phyloP scores from a whole-genome alignment of 1,140 invertebrate genomes.

The Radopholus similis region DNA sequence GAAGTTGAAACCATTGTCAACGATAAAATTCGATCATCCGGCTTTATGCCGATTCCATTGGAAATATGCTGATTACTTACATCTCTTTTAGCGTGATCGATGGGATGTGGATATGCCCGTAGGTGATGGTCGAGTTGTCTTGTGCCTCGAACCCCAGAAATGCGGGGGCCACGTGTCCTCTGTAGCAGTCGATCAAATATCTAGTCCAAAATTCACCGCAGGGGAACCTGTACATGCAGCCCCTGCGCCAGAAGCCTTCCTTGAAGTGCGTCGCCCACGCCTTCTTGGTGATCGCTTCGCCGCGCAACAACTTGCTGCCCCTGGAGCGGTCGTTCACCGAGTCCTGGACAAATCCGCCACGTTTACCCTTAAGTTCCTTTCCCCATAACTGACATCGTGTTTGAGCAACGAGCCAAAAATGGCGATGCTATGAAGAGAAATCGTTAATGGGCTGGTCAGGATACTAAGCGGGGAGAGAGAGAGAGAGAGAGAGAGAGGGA shows the following conservation, averaged over 20 bases:
- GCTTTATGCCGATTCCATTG: not conserved
- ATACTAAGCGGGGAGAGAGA: not conserved
- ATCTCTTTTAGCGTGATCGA: conserved; percentile 57
- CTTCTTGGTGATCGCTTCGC: conserved; percentile 55
- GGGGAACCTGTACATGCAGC: conserved; percentile 58
- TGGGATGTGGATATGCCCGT: conserved; percentile 59
- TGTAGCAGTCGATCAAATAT: conserved; percentile 22
- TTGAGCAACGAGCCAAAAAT: conserved; percentile 59
- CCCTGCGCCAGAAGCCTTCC: conserved; percentile 56
- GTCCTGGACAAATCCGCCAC: conserved; percentile 43
- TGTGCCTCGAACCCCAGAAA: conserved; percentile 58
- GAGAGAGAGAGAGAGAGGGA: not conserved
- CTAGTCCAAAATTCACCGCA: too few relatives aligned
- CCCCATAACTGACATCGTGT: conserved; percentile 10
- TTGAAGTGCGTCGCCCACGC: conserved; percentile 54
- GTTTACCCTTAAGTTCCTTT: not conserved
- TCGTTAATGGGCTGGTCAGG: not conserved
- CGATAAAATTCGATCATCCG: conserved; percentile 35
- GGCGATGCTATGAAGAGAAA: conserved; percentile 21
- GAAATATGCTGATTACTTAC: too few relatives aligned
- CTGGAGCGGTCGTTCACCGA: conserved; percentile 61
- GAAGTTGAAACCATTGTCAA: too few relatives aligned
- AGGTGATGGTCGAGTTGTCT: conserved; percentile 45
- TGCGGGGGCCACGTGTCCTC: conserved; percentile 55
- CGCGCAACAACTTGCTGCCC: conserved; percentile 60